Conservation (phyloP, 2,113 vertebrate species). For the Entelurus aequoreus region DNA sequence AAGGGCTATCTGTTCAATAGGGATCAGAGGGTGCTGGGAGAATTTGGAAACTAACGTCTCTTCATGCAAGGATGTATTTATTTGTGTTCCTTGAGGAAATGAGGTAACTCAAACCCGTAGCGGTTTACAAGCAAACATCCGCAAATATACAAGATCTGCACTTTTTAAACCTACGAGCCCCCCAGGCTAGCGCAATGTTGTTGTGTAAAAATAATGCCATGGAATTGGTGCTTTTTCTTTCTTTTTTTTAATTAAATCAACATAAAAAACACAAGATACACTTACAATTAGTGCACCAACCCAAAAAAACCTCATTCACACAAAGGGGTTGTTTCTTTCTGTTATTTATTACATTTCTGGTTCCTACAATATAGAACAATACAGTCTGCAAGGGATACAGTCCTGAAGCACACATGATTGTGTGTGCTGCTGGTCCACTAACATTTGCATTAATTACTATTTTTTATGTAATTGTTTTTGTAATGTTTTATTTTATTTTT, state of each 20-base stretch:
- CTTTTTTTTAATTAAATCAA: neutral
- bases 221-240: conserved; percentile 52
- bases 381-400: too few relatives aligned
- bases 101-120: conserved; percentile 64
- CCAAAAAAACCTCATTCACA: too few relatives aligned
- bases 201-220: conserved; percentile 55
- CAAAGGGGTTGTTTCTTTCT: too few relatives aligned
- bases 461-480: too few relatives aligned
- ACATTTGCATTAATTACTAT: too few relatives aligned
- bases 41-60: conserved; percentile 22
- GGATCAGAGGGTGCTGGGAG: conserved; percentile 6
- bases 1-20: conserved; percentile 24
- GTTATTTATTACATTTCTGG: too few relatives aligned
- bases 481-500: too few relatives aligned
- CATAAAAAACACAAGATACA: too few relatives aligned
- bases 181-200: conserved; percentile 46
- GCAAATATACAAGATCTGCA: conserved; percentile 70
- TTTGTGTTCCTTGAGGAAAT: conserved; percentile 71
- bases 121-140: conserved; percentile 65
- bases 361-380: too few relatives aligned
- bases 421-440: too few relatives aligned
- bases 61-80: conserved; percentile 55
- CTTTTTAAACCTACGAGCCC: conserved; percentile 58
- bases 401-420: too few relatives aligned
- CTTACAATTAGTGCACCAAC: too few relatives aligned